Evolutionary conservation across 2,888 invertebrate species (phyloP).

Genomic region (Zaprionus lineosus): DNA sequence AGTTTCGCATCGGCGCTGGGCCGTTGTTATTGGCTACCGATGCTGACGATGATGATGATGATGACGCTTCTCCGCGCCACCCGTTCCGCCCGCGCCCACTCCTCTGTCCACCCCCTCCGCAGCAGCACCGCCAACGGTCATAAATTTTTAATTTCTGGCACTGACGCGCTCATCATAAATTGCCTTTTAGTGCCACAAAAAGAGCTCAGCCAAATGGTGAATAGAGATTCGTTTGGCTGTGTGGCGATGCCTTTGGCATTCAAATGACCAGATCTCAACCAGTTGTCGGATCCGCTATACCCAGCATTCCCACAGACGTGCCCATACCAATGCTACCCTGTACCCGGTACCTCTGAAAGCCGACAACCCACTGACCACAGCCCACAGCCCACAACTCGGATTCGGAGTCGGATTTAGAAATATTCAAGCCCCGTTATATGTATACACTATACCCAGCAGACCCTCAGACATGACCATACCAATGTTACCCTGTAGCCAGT

Average conservation of each 20-base stretch:
- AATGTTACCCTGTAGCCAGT: neutral
- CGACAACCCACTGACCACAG: no score
- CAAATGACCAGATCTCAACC: slow-evolving; percentile 62
- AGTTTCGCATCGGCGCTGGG: slow-evolving; percentile 46
- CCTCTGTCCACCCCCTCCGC: no score
- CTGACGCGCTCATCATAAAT: slow-evolving; percentile 69
- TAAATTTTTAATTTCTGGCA: slow-evolving; percentile 67
- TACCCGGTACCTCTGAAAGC: neutral
- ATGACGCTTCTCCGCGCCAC: slow-evolving; percentile 14
- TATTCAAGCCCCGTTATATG: no score
- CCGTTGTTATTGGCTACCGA: slow-evolving; percentile 21
- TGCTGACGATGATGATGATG: neutral
- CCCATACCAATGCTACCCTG: neutral
- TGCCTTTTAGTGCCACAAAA: slow-evolving; percentile 51
- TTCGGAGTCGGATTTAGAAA: no score
- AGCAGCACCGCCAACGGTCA: slow-evolving; percentile 46
- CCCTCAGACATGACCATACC: no score
- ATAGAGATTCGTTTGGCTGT: slow-evolving; percentile 26
- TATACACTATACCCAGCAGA: no score
- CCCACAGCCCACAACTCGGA: no score
- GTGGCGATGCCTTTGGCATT: slow-evolving; percentile 73
- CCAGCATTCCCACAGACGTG: no score
- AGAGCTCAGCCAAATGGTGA: slow-evolving; percentile 49
- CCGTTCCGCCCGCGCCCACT: slow-evolving; percentile 9
- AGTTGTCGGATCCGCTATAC: no score